phyloP scores from a whole-genome alignment of 37 sponge, comb jelly and placozoan species.

The Ephydatia muelleri region DNA sequence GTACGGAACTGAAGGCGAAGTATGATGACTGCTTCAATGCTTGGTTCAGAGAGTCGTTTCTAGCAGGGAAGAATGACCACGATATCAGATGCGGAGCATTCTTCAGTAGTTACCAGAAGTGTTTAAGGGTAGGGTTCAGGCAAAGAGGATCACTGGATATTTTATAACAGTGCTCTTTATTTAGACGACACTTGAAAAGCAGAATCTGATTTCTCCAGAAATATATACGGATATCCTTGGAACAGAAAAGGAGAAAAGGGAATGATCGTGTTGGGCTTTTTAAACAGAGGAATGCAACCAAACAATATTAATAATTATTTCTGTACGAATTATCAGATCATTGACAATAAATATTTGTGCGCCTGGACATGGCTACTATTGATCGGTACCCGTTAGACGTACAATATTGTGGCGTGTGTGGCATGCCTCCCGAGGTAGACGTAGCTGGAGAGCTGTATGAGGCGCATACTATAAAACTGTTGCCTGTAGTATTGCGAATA shows the following conservation, averaged over 20 bases:
- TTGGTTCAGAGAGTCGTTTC: slow-evolving; percentile 86
- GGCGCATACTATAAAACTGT: background rate
- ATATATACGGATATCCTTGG: slow-evolving; percentile 62
- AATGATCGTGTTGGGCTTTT: background rate
- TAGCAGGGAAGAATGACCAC: slow-evolving; percentile 74
- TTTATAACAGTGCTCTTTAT: background rate
- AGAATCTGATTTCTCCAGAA: slow-evolving; percentile 39
- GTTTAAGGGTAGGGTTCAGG: slow-evolving; percentile 49
- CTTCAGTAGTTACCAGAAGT: slow-evolving; percentile 75
- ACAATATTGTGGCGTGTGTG: slow-evolving; percentile 81
- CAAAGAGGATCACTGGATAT: background rate
- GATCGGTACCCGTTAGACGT: slow-evolving; percentile 61
- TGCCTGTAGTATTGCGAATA: slow-evolving; percentile 93
- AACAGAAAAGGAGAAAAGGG: slow-evolving; percentile 67
- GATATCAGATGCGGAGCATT: slow-evolving; percentile 76
- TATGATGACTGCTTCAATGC: slow-evolving; percentile 91
- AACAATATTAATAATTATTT: no score
- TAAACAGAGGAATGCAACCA: background rate
- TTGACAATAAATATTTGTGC: background rate
- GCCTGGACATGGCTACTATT: slow-evolving; percentile 43
- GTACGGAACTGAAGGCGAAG: slow-evolving; percentile 74
- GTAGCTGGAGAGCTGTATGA: background rate
- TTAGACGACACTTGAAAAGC: slow-evolving; percentile 57
- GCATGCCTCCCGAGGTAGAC: slow-evolving; percentile 80
- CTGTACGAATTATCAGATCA: background rate